These are phyloP conservation scores for Augochlora pura DNA, from an alignment of 1,140 invertebrate genomes.

Conservation along the genomic window DNA sequence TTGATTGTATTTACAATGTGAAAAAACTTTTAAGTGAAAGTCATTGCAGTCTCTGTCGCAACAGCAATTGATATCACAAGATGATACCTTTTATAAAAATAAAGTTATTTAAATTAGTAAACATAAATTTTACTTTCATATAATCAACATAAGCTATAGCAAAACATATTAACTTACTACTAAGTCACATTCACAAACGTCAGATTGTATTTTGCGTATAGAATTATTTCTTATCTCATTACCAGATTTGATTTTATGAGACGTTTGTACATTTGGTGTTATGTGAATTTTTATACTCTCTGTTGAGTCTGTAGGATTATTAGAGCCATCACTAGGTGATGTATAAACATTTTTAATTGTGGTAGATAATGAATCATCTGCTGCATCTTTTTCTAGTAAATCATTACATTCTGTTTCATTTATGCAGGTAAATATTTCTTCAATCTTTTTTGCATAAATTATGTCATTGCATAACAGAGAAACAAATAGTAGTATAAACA, in stretches of 20 bases:
- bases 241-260: constrained; percentile 11
- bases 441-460: constrained; percentile 34
- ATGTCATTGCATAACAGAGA: constrained; percentile 14
- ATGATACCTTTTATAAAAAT: constrained; percentile 58
- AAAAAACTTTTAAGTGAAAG: constrained; percentile 73
- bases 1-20: constrained; percentile 68
- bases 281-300: constrained; percentile 23
- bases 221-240: constrained; percentile 48
- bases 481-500: constrained; percentile 18
- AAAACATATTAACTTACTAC: constrained; percentile 60
- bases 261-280: constrained; percentile 7
- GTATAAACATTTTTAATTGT: constrained; percentile 21
- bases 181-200: constrained; percentile 73
- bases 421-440: constrained; percentile 58
- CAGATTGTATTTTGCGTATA: constrained; percentile 61
- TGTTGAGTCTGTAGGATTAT: constrained; percentile 2
- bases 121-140: constrained; percentile 1
- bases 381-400: constrained; percentile 19
- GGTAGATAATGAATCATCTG: constrained; percentile 15
- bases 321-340: background rate
- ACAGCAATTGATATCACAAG: constrained; percentile 77
- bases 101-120: background rate
- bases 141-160: background rate
- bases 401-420: constrained; percentile 64
- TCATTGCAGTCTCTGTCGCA: constrained; percentile 75